A percentile compares a stretch with the other conserved stretches of the same genome.
These are phyloP conservation scores for Limenitis camilla DNA, from an alignment of 2,888 invertebrate species.

Conservation along the genomic window DNA sequence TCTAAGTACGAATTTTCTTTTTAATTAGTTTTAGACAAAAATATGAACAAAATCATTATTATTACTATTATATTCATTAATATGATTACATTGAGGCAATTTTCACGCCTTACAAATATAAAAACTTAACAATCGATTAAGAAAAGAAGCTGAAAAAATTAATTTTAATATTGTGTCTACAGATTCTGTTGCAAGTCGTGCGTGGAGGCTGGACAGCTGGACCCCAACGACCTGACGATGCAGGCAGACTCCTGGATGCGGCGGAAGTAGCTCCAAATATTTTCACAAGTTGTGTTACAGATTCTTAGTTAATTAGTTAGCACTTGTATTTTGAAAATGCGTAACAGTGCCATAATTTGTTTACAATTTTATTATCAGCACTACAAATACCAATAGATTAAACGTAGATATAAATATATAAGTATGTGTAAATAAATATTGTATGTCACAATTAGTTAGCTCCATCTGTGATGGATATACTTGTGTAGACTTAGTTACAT, in stretches of 20 bases:
- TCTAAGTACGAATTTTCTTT: slow-evolving; percentile 69
- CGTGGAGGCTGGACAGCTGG: slow-evolving; percentile 86
- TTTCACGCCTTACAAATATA: too few relatives aligned
- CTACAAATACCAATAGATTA: slow-evolving; percentile 23
- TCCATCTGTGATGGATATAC: slow-evolving; percentile 22
- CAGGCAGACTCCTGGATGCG: slow-evolving; percentile 43
- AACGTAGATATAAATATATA: slow-evolving; percentile 22
- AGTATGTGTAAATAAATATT: slow-evolving; percentile 27
- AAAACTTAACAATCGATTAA: too few relatives aligned
- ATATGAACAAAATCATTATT: too few relatives aligned
- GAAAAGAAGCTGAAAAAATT: too few relatives aligned
- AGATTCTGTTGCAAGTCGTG: slow-evolving; percentile 95
- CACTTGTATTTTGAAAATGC: too few relatives aligned
- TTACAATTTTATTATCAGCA: too few relatives aligned
- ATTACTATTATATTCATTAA: too few relatives aligned
- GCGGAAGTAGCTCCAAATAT: slow-evolving; percentile 16
- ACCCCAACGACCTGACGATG: slow-evolving; percentile 40
- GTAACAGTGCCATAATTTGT: too few relatives aligned
- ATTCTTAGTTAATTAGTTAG: too few relatives aligned
- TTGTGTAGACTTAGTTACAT: slow-evolving; percentile 7
- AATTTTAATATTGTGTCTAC: not conserved
- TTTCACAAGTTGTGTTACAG: too few relatives aligned
- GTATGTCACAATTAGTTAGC: slow-evolving; percentile 20
- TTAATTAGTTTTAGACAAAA: too few relatives aligned
- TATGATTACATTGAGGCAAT: too few relatives aligned